phyloP scores from a whole-genome alignment of 1,140 invertebrate species.

The Callitettix versicolor region DNA sequence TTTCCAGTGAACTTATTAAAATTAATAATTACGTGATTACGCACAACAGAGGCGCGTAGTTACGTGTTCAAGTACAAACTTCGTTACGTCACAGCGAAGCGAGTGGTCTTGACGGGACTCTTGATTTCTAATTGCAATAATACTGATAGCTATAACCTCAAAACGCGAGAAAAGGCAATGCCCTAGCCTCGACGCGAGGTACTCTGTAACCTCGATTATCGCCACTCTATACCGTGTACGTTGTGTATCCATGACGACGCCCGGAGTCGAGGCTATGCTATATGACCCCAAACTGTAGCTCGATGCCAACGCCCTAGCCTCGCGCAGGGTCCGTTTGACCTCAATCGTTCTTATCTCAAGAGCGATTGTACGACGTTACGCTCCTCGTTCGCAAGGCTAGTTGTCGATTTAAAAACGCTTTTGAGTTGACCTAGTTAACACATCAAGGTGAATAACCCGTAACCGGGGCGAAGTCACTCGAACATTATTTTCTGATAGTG shows the following conservation, averaged over 20 bases:
- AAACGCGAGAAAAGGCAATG: not conserved
- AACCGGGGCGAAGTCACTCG: no score
- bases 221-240: not conserved
- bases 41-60: not conserved
- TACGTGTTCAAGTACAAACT: not conserved
- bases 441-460: no score
- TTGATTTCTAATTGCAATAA: not conserved
- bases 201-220: not conserved
- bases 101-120: not conserved
- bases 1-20: no score
- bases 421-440: no score
- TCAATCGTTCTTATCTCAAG: no score
- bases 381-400: no score
- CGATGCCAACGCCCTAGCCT: constrained; percentile 10
- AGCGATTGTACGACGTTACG: no score
- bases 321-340: not conserved
- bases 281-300: not conserved
- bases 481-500: no score
- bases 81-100: constrained; percentile 4
- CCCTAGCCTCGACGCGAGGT: not conserved
- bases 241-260: no score
- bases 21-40: no score
- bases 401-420: no score
- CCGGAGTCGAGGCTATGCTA: no score
- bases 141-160: constrained; percentile 9